Conservation (phyloP, 2,797 vertebrate genomes). For the Limnodromus scolopaceus region DNA sequence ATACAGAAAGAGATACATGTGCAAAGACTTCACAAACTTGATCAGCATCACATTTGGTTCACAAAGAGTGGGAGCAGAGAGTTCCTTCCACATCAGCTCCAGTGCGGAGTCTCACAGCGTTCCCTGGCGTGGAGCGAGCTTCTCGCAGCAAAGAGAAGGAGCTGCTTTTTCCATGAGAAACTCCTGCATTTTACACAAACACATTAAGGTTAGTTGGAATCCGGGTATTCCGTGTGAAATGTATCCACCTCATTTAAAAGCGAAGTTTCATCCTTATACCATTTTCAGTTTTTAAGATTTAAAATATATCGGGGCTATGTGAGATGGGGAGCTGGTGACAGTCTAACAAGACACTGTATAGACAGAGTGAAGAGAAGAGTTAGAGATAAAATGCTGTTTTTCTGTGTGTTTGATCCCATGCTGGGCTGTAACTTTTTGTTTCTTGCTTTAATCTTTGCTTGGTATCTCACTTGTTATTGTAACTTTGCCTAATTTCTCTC, state of each 20-base stretch:
- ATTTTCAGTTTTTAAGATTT: not conserved
- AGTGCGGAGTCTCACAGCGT: not conserved
- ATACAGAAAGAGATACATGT: not conserved
- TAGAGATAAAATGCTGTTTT: not conserved
- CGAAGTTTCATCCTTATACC: not conserved
- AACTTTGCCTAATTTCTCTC: constrained; percentile 33
- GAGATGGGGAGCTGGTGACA: not conserved
- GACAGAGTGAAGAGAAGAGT: not conserved
- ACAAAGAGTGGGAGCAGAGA: not conserved
- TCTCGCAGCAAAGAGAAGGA: not conserved
- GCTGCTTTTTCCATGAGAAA: not conserved
- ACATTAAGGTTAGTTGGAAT: not conserved
- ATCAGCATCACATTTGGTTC: not conserved
- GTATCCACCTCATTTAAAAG: not conserved
- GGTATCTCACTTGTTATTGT: constrained; percentile 43
- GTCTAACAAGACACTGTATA: not conserved
- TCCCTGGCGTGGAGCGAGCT: not conserved
- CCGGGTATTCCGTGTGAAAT: not conserved
- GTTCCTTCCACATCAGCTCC: not conserved
- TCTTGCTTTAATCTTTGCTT: constrained; percentile 28
- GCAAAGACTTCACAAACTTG: not conserved
- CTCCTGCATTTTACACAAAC: not conserved
- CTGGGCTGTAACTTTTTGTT: not conserved
- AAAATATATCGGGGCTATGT: not conserved
- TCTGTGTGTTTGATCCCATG: not conserved